These are phyloP conservation scores for Mamestra configurata DNA, from an alignment of 1,140 invertebrate species.

Conservation along the genomic window DNA sequence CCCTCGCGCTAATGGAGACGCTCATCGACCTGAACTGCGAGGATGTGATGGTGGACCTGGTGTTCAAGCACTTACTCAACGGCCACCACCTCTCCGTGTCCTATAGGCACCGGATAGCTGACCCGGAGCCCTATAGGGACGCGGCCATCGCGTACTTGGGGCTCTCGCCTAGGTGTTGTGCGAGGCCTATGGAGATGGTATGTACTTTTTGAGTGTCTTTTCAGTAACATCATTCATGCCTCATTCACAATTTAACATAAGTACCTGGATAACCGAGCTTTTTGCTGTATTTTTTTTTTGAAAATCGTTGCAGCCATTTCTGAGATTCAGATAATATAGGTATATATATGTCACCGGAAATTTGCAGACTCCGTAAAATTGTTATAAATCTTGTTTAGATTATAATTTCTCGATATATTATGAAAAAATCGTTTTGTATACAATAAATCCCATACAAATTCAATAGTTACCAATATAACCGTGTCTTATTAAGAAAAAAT, in stretches of 20 bases:
- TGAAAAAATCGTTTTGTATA: too few relatives aligned
- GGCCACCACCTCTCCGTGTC: slow-evolving; percentile 96
- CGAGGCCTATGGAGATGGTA: slow-evolving; percentile 68
- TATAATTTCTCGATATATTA: too few relatives aligned
- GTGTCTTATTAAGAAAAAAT: too few relatives aligned
- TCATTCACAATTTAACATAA: not conserved
- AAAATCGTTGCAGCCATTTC: too few relatives aligned
- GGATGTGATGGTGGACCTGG: slow-evolving; percentile 98
- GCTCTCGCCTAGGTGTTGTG: slow-evolving; percentile 89
- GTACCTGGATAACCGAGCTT: too few relatives aligned
- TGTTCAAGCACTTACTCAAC: slow-evolving; percentile 95
- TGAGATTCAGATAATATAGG: too few relatives aligned
- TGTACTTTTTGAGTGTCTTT: not conserved
- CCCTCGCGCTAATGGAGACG: slow-evolving; percentile 96
- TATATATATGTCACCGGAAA: too few relatives aligned
- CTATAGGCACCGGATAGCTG: slow-evolving; percentile 91
- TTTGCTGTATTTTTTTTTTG: too few relatives aligned
- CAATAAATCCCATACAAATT: too few relatives aligned
- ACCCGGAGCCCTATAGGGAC: slow-evolving; percentile 94
- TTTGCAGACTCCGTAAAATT: too few relatives aligned
- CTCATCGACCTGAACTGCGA: slow-evolving; percentile 98
- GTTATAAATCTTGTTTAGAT: too few relatives aligned
- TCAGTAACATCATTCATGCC: not conserved
- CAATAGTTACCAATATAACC: too few relatives aligned
- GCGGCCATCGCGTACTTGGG: slow-evolving; percentile 95